Evolutionary conservation across 92 coral and sea anemone genomes (phyloP), one percentile per base, ranked within the genome.

Genomic region (Parazoanthus swiftii): DNA sequence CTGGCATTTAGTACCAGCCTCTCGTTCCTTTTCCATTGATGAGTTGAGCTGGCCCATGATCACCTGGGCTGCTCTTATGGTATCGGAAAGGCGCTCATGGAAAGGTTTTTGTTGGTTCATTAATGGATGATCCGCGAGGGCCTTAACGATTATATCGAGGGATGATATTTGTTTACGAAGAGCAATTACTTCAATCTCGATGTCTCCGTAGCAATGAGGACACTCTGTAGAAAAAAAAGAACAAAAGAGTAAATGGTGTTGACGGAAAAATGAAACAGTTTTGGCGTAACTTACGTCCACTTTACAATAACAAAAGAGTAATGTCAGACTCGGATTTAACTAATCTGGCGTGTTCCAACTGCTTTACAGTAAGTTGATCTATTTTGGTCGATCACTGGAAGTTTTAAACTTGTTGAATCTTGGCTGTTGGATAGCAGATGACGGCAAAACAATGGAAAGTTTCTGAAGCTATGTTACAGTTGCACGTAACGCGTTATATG

Each of bases 181-280:
- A 65, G 50, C 44, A 83, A 81, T 90, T 35, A 93, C 93, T 26
- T 96, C 98, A 25, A 86, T 90, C 85, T 94, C 93, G 21, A 96
- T 76, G 68, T 87, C 90, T 21, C 92, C 91, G 86, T 93, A 96
- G 56, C 98, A 96, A 0, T 92, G 86, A 10, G 98, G 89, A 75
- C 98, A 96, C 79, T 93, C 98, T 96, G 89, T 10, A 18, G n/a
- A 16, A 14, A 67, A 33, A 78, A 11, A 37, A 6, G 65, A 37
- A 76, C 33, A 29, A 54, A 15, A 42, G 6, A 25, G 36, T 78
- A 33, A 29, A 25, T 10, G 38, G 13, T 8, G 23, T 63, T 3
- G 43, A 26, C 68, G 23, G 54, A n/a, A 44, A 38, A n/a, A 18
- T 39, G n/a, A 14, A 37, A 76, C n/a, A 18, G 23, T 76, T 38